Evolutionary conservation across 1,140 invertebrate species (phyloP).

Genomic region (Cyrtorhinus lividipennis): DNA sequence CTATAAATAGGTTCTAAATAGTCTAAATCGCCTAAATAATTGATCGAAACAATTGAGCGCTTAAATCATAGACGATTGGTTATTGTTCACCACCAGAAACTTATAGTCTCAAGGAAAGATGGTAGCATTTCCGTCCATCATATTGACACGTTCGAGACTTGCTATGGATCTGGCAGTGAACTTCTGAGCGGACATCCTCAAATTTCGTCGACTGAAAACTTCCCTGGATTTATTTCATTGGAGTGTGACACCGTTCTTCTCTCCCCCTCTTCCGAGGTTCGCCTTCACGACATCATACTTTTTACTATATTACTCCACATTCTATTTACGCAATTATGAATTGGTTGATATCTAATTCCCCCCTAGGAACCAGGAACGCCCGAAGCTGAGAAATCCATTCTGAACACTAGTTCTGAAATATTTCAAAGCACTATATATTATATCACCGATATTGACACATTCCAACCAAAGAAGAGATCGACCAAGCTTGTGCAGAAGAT

Average conservation of each 20-base stretch:
- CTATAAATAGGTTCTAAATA: neutral
- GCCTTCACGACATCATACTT: too few species aligned
- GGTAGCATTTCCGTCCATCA: neutral
- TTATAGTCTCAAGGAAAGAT: neutral
- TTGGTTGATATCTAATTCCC: too few species aligned
- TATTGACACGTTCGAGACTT: neutral
- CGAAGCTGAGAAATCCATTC: neutral
- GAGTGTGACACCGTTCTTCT: neutral
- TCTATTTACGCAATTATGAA: too few species aligned
- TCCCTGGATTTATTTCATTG: neutral
- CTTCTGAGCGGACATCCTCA: neutral
- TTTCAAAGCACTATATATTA: neutral
- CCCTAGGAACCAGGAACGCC: too few species aligned
- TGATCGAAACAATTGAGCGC: too few species aligned
- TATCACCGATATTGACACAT: neutral
- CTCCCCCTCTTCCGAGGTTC: neutral
- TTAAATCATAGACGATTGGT: too few species aligned
- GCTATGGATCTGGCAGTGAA: neutral
- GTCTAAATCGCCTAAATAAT: too few species aligned
- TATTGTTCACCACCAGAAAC: neutral
- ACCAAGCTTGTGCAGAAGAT: slow-evolving; percentile 11
- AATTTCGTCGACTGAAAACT: neutral
- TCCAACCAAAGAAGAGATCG: neutral
- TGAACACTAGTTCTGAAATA: neutral
- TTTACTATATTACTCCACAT: too few species aligned